These are phyloP conservation scores for Lethenteron reissneri DNA, from an alignment of 2,113 vertebrate genomes.

Conservation along the genomic window DNA sequence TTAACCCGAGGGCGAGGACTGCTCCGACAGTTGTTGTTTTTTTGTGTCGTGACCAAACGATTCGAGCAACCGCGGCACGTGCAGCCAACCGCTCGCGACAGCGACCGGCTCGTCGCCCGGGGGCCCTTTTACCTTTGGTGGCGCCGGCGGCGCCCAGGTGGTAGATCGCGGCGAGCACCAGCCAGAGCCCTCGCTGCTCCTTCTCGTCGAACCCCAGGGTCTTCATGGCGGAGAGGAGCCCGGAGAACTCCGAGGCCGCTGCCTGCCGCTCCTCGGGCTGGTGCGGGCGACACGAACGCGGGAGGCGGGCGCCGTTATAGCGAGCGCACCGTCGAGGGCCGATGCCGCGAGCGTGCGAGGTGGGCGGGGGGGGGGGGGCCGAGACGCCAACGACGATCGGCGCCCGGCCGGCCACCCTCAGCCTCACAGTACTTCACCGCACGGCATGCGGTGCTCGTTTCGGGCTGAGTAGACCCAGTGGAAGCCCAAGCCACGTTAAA, in stretches of 20 bases:
- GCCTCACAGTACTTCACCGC: background rate
- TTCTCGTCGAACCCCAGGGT: slow-evolving; percentile 59
- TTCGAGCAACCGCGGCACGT: no score
- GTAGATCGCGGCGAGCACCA: slow-evolving; percentile 59
- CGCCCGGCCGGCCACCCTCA: background rate
- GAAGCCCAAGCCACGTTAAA: no score
- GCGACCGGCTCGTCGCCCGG: no score
- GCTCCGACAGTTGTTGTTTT: no score
- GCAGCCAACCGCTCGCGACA: no score
- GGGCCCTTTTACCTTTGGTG: slow-evolving; percentile 51
- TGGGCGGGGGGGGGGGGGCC: background rate
- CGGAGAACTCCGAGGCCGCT: slow-evolving; percentile 62
- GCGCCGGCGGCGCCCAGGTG: slow-evolving; percentile 77
- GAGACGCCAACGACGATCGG: background rate
- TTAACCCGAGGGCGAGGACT: no score
- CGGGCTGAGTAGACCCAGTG: no score
- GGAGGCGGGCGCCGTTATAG: no score
- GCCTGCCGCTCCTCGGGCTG: slow-evolving; percentile 84
- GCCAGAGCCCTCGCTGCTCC: slow-evolving; percentile 76
- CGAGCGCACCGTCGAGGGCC: no score
- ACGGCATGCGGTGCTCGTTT: background rate
- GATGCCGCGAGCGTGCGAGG: no score
- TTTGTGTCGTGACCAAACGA: no score
- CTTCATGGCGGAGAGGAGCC: slow-evolving; percentile 87
- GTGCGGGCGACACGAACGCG: no score